These are phyloP conservation scores for Tapera naevia DNA, from an alignment of 2,797 vertebrate genomes.

Conservation along the genomic window DNA sequence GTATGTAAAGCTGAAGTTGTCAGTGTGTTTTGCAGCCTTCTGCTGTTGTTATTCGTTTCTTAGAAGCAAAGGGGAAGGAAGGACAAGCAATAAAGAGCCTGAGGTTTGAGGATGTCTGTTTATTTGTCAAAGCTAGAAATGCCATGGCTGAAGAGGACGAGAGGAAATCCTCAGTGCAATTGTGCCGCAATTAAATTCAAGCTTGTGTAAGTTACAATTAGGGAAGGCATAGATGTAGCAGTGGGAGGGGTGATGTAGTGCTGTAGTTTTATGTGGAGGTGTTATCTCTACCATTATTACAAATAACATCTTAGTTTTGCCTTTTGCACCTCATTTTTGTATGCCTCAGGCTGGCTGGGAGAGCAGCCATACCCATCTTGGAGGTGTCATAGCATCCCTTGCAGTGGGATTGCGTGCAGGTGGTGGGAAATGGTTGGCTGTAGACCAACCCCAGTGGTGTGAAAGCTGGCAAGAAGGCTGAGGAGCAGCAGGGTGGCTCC, in stretches of 20 bases:
- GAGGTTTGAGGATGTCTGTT: constrained; percentile 22
- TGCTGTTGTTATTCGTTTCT: constrained; percentile 17
- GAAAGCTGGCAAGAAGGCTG: neutral
- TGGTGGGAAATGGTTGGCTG: neutral
- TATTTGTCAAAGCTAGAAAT: constrained; percentile 29
- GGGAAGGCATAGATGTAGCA: too few species aligned
- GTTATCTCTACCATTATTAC: neutral
- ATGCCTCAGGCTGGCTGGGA: fast-evolving
- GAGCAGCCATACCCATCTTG: neutral
- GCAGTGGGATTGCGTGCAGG: fast-evolving
- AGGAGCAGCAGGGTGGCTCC: neutral
- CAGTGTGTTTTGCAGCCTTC: neutral
- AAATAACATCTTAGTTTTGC: neutral
- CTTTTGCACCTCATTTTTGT: neutral
- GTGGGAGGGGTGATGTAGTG: neutral
- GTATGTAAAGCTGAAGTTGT: neutral
- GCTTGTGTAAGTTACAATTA: neutral
- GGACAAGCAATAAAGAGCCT: neutral
- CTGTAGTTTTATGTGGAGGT: neutral
- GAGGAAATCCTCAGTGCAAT: neutral
- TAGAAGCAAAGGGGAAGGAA: constrained; percentile 1
- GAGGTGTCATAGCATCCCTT: neutral
- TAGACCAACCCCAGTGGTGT: neutral
- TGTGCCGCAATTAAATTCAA: neutral
- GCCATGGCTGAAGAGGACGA: neutral